These are phyloP conservation scores for Agrochola macilenta DNA, from an alignment of 2,888 invertebrate genomes.

Conservation along the genomic window DNA sequence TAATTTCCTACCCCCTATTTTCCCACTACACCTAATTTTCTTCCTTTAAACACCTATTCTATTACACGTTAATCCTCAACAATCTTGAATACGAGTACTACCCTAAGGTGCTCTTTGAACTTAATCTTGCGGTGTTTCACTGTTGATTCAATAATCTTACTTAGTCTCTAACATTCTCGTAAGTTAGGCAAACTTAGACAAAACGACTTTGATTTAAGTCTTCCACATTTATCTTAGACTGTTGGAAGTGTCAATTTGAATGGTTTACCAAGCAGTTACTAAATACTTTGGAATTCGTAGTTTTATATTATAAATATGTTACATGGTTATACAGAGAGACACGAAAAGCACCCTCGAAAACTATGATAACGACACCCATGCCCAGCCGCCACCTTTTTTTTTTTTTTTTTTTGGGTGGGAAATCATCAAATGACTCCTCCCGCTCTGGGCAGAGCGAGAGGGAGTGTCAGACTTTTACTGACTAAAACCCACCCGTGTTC, in stretches of 20 bases:
- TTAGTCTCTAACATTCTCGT: slow-evolving; percentile 41
- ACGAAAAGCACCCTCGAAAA: too few species aligned
- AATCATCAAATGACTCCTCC: too few species aligned
- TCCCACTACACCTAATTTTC: background rate
- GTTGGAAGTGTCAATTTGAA: slow-evolving; percentile 1
- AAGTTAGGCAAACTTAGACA: slow-evolving; percentile 32
- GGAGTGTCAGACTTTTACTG: too few species aligned
- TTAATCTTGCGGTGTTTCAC: slow-evolving; percentile 22
- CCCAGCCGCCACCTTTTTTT: too few species aligned
- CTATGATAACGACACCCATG: too few species aligned
- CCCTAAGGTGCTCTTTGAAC: background rate
- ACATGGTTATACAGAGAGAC: too few species aligned
- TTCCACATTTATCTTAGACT: slow-evolving; percentile 18
- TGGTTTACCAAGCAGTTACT: background rate
- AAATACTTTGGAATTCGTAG: background rate
- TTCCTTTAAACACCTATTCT: background rate
- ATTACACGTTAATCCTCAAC: background rate
- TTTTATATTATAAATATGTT: too few species aligned
- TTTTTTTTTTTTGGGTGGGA: too few species aligned
- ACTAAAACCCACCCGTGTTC: too few species aligned
- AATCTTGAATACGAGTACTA: slow-evolving; percentile 1
- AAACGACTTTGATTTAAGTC: slow-evolving; percentile 35
- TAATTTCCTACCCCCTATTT: too few species aligned
- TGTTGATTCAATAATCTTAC: slow-evolving; percentile 48
- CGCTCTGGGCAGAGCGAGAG: too few species aligned